Conservation (phyloP, 2,113 vertebrate genomes). For the Hylia prasina region DNA sequence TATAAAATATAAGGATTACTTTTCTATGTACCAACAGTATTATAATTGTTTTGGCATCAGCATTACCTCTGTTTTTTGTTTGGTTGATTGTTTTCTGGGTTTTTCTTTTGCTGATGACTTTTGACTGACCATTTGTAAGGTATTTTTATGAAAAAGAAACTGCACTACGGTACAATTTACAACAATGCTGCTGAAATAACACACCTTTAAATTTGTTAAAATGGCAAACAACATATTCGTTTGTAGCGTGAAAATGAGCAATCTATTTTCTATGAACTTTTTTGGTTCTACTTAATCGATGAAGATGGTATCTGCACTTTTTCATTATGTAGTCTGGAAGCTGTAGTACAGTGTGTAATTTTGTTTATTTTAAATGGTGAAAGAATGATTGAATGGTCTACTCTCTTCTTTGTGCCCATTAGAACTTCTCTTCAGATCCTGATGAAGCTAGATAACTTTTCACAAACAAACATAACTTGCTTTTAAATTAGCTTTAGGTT, state of each 20-base stretch:
- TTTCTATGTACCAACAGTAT: constrained; percentile 96
- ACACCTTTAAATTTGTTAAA: constrained; percentile 82
- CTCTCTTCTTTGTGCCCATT: constrained; percentile 73
- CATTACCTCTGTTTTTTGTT: constrained; percentile 82
- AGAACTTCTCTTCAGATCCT: constrained; percentile 63
- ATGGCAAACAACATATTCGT: constrained; percentile 70
- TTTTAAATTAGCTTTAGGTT: constrained; percentile 73
- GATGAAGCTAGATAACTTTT: constrained; percentile 52
- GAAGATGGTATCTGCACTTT: constrained; percentile 72
- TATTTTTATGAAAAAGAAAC: constrained; percentile 87
- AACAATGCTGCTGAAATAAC: constrained; percentile 90
- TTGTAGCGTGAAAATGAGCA: constrained; percentile 80
- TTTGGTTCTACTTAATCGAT: constrained; percentile 75
- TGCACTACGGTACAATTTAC: constrained; percentile 87
- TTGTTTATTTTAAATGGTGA: constrained; percentile 69
- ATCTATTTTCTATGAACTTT: constrained; percentile 82
- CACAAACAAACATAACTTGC: constrained; percentile 55
- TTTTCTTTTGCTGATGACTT: constrained; percentile 83
- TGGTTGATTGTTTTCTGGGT: constrained; percentile 73
- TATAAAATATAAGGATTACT: constrained; percentile 91
- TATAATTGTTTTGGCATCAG: constrained; percentile 89
- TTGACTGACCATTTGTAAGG: constrained; percentile 85
- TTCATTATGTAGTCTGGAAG: constrained; percentile 69
- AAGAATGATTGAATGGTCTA: constrained; percentile 67
- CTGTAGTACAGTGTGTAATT: constrained; percentile 67